A percentile compares a stretch with the other conserved stretches of the same genome.
Conservation (phyloP, 2,113 vertebrate genomes). For the Actinemys pallida region DNA sequence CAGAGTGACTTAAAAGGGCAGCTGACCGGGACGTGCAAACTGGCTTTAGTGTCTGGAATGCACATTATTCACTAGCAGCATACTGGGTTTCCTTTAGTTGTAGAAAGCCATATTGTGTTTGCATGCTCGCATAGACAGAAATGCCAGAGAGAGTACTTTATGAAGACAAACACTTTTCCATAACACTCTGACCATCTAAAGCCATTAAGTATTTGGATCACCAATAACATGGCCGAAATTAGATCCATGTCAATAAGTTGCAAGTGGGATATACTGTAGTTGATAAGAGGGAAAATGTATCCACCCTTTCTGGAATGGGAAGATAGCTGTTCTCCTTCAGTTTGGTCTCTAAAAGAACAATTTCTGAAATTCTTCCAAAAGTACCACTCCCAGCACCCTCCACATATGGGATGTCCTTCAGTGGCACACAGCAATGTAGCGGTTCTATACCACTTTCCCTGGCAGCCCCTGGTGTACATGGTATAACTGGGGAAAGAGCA, state of each 20-base stretch:
- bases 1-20: not conserved
- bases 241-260: not conserved
- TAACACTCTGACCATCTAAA: not conserved
- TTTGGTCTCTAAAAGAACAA: not conserved
- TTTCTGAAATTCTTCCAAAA: not conserved
- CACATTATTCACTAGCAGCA: not conserved
- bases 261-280: not conserved
- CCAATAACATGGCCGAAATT: not conserved
- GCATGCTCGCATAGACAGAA: not conserved
- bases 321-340: not conserved
- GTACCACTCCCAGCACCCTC: not conserved
- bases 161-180: not conserved
- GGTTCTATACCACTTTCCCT: not conserved
- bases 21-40: not conserved
- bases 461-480: not conserved
- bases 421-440: not conserved
- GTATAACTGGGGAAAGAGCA: fast-evolving
- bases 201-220: not conserved
- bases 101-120: not conserved
- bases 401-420: not conserved
- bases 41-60: not conserved
- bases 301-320: not conserved
- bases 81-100: not conserved
- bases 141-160: not conserved
- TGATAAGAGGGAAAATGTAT: not conserved